A percentile compares a stretch with the other conserved stretches of the same genome.
These are phyloP conservation scores for Alectura lathami DNA, from an alignment of 2,113 vertebrate species.

Conservation along the genomic window DNA sequence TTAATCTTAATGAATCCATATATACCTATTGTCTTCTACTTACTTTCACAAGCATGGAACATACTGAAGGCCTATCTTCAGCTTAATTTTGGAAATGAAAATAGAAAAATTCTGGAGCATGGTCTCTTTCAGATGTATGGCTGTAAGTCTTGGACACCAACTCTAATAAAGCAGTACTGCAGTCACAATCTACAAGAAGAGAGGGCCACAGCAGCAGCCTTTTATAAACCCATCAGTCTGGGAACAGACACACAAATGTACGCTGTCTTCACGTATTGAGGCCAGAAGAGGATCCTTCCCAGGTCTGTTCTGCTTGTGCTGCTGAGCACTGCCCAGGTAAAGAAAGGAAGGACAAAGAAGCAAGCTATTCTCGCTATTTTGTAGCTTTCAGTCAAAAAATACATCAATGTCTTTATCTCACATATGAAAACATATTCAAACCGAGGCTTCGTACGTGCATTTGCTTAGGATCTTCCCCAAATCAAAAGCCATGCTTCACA, in stretches of 20 bases:
- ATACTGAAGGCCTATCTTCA: background rate
- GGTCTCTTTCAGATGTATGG: background rate
- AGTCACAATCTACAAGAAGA: background rate
- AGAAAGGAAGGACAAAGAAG: background rate
- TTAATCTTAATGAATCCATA: background rate
- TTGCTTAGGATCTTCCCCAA: background rate
- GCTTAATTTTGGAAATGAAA: background rate
- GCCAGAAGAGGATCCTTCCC: background rate
- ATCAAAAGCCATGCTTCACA: slow-evolving; percentile 10
- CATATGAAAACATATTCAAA: background rate
- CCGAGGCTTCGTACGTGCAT: background rate
- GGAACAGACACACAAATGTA: background rate
- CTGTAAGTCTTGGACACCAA: background rate
- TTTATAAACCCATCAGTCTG: background rate
- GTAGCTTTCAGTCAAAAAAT: background rate
- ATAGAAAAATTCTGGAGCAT: background rate
- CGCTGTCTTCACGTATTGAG: background rate
- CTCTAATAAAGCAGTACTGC: background rate
- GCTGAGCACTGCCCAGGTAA: background rate
- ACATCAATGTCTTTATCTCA: background rate
- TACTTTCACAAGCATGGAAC: background rate
- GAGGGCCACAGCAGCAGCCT: background rate
- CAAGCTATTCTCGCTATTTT: background rate
- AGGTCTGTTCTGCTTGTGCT: background rate
- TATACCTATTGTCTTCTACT: background rate